These are phyloP conservation scores for Ophioninae sp. DNA, from an alignment of 2,888 invertebrate genomes.

Conservation along the genomic window DNA sequence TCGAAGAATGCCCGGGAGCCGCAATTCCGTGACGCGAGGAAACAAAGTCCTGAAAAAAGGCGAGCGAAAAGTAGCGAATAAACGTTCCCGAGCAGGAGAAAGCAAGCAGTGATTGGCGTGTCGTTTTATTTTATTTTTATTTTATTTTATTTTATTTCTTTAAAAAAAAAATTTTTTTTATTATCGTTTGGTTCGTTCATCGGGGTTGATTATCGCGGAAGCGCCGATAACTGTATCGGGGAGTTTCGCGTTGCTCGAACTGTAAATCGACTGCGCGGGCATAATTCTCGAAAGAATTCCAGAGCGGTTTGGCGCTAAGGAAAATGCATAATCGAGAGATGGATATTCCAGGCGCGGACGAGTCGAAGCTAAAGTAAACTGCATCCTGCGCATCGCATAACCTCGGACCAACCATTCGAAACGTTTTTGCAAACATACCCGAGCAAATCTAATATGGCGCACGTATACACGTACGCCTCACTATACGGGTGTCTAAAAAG, in stretches of 20 bases:
- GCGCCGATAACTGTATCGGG: too few species aligned
- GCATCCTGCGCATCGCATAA: conserved; percentile 37
- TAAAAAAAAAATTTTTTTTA: too few species aligned
- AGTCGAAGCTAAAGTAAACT: conserved; percentile 27
- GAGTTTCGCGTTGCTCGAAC: not conserved
- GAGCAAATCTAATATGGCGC: conserved; percentile 11
- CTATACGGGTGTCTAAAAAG: not conserved
- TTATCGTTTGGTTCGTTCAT: too few species aligned
- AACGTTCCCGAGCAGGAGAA: too few species aligned
- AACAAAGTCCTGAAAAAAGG: too few species aligned
- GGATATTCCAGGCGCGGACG: conserved; percentile 29
- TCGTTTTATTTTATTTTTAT: too few species aligned
- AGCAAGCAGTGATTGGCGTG: too few species aligned
- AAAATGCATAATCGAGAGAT: conserved; percentile 44
- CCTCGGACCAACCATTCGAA: conserved; percentile 30
- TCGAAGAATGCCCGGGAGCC: not conserved
- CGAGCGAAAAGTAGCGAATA: too few species aligned
- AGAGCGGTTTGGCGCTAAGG: conserved; percentile 11
- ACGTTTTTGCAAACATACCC: conserved; percentile 9
- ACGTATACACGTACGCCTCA: not conserved
- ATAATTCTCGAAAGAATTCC: conserved; percentile 1
- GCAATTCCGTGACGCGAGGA: too few species aligned
- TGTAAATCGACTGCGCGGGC: conserved; percentile 9
- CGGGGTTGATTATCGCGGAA: too few species aligned
- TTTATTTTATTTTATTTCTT: too few species aligned